Base-by-base conservation (phyloP, 2,797 vertebrate genomes). In the Hephaestus fuliginosus region DNA sequence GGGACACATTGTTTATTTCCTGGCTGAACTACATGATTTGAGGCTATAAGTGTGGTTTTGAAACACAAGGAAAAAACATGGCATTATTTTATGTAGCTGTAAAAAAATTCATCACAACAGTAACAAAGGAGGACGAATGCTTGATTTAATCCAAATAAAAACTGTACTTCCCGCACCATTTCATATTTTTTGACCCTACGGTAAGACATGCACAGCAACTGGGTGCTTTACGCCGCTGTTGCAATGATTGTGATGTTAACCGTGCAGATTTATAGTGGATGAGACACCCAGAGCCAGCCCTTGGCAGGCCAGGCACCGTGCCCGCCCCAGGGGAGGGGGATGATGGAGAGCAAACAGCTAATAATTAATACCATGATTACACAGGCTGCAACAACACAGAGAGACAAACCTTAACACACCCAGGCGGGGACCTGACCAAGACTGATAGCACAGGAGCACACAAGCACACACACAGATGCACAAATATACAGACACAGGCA, bases 331-430 rank as follows among this genome's bases (percentile, higher is more conserved):
- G 92, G 92, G 91, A 93, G 88, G 87, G 75, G 84, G 88, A 93
- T 95, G 95, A 96, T 95, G 91, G 93, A 94, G 94, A 94, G 93
- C 94, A 95, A 95, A 95, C 94, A 95, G 93, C 94, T 95, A 95
- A 96, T 96, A 95, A 96, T 95, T 95, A 96, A 95, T 95, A 94
- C 93, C 86, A 87, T 94, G 93, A 95, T 95, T 95, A 94, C 93
- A 94, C 92, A 93, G 92, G 88, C 94, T 93, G 89, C 85, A 88
- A 92, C 92, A 95, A 95, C 93, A 93, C 89, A 82, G 92, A 91
- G 90, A 92, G 91, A 93, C 91, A 93, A 93, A 93, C 90, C 92
- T 92, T 88, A 81, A 88, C 89, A 83, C 88, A 88, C 81, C 81
- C 92, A 81, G 83, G 89, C 91, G 81, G 87, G 88, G 84, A 91